Conservation (phyloP, 2,113 vertebrate species). For the Dasyurus viverrinus region DNA sequence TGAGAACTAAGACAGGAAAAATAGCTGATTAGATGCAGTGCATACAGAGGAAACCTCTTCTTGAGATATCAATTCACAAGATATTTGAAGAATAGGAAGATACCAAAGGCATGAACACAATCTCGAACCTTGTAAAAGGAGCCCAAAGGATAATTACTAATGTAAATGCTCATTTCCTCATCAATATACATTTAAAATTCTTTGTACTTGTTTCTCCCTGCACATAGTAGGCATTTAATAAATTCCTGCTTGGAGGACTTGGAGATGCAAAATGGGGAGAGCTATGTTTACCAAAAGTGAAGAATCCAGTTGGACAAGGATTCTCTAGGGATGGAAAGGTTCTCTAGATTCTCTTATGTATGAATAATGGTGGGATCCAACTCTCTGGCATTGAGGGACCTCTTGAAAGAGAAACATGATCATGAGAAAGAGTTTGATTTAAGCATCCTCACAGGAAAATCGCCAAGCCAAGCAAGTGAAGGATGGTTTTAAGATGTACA, state of each 20-base stretch:
- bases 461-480: neutral
- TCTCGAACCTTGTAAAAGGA: neutral
- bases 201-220: neutral
- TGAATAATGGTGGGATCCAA: neutral
- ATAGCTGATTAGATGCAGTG: neutral
- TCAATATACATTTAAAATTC: neutral
- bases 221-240: neutral
- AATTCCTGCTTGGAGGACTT: neutral
- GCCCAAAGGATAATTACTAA: neutral
- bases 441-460: neutral
- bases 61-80: neutral
- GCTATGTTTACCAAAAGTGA: neutral
- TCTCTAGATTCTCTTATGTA: neutral
- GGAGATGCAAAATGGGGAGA: neutral
- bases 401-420: neutral
- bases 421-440: neutral
- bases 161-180: neutral
- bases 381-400: neutral
- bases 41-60: neutral
- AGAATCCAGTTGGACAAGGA: neutral
- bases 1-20: neutral
- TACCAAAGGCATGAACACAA: neutral
- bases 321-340: too few relatives aligned
- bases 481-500: neutral
- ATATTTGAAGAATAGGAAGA: neutral